These are phyloP conservation scores for Dicentrarchus labrax DNA, from an alignment of 2,113 vertebrate genomes.

Conservation along the genomic window DNA sequence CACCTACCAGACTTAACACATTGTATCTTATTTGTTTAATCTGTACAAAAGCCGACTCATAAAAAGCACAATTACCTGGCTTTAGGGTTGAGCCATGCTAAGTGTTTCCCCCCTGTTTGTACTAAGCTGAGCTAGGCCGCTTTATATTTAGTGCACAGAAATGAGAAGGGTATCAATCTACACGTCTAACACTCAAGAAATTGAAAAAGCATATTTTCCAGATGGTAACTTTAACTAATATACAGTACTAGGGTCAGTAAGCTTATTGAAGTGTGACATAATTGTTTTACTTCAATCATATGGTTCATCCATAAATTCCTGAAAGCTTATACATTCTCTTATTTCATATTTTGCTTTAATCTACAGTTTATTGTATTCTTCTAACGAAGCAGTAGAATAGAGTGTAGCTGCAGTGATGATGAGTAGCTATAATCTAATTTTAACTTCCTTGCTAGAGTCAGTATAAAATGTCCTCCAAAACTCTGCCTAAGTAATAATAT, in stretches of 20 bases:
- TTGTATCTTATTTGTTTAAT: background rate
- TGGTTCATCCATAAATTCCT: background rate
- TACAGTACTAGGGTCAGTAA: background rate
- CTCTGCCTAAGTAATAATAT: background rate
- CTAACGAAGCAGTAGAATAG: too few relatives aligned
- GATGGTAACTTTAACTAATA: background rate
- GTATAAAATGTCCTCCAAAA: conserved; percentile 14
- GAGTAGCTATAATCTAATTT: too few relatives aligned
- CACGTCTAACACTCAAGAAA: background rate
- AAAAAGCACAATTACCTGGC: background rate
- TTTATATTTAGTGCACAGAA: background rate
- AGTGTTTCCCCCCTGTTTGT: background rate
- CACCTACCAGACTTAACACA: background rate
- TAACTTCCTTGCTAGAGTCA: background rate
- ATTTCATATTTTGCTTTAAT: background rate
- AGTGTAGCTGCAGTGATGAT: too few relatives aligned
- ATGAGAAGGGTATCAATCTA: background rate
- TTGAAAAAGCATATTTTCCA: background rate
- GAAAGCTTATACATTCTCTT: background rate
- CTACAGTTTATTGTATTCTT: background rate
- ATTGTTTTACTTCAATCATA: background rate
- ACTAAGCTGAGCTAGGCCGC: background rate
- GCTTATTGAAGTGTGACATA: background rate
- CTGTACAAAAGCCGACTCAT: background rate
- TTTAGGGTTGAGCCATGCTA: background rate